These are phyloP conservation scores for Cheilosia grossa DNA, from an alignment of 2,888 invertebrate genomes.

Conservation along the genomic window DNA sequence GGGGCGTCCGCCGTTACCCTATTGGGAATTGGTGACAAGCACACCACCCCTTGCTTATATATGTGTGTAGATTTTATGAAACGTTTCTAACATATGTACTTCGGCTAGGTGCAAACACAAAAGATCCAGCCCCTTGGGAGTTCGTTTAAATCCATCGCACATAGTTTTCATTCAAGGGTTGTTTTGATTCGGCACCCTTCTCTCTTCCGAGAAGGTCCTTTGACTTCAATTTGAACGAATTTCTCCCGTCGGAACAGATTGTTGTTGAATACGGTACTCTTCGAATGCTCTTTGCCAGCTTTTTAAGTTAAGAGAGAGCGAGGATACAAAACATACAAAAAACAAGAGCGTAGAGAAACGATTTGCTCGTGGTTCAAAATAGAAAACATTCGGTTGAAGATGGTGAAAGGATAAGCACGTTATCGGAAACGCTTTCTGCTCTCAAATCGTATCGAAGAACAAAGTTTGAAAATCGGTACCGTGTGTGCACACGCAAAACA, in stretches of 20 bases:
- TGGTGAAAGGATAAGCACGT: slow-evolving; percentile 81
- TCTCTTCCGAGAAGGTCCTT: slow-evolving; percentile 37
- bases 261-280: slow-evolving; percentile 33
- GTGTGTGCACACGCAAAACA: background rate
- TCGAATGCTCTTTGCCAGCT: slow-evolving; percentile 43
- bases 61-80: slow-evolving; percentile 2
- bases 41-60: slow-evolving; percentile 53
- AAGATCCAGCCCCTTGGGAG: slow-evolving; percentile 76
- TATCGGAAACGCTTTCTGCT: slow-evolving; percentile 42
- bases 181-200: slow-evolving; percentile 63
- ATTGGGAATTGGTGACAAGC: slow-evolving; percentile 65
- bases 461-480: slow-evolving; percentile 1
- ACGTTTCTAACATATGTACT: slow-evolving; percentile 28
- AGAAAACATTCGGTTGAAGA: slow-evolving; percentile 78
- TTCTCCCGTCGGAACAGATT: background rate
- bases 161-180: slow-evolving; percentile 45
- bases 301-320: slow-evolving; percentile 58
- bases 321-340: slow-evolving; percentile 15
- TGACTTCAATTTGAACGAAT: slow-evolving; percentile 10
- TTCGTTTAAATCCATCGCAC: slow-evolving; percentile 36
- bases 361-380: slow-evolving; percentile 45
- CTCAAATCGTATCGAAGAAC: slow-evolving; percentile 30
- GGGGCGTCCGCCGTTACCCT: slow-evolving; percentile 62
- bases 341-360: slow-evolving; percentile 6
- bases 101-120: slow-evolving; percentile 56